Percentiles rank a stretch among this genome's conserved stretches.
Evolutionary conservation across 1,140 invertebrate genomes (phyloP).

Genomic region (Nylanderia fulva): DNA sequence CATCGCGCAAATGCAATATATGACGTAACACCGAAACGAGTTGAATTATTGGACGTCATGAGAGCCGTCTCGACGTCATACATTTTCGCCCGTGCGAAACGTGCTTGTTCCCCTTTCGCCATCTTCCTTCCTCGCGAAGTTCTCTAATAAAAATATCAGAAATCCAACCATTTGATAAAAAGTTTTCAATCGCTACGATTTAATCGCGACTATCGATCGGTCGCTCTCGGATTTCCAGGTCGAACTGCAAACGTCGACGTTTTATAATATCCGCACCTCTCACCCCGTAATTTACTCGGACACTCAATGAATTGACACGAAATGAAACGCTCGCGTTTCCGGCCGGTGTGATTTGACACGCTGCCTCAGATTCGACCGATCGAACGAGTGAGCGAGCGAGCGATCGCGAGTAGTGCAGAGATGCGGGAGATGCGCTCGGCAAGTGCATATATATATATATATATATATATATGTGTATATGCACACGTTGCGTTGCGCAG

Average conservation of each 20-base stretch:
- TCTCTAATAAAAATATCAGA: background rate
- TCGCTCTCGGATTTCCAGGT: background rate
- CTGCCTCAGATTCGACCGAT: constrained; percentile 54
- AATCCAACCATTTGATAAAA: background rate
- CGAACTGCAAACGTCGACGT: background rate
- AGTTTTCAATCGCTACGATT: background rate
- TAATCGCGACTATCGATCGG: constrained; percentile 26
- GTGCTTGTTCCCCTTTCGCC: background rate
- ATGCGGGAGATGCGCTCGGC: constrained; percentile 8
- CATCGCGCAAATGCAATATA: constrained; percentile 26
- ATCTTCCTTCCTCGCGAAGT: too few species aligned
- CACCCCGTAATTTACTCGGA: constrained; percentile 10
- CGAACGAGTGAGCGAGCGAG: constrained; percentile 27
- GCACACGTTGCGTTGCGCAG: constrained; percentile 30
- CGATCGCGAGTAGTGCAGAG: background rate
- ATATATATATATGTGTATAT: too few species aligned
- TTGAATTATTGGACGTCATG: background rate
- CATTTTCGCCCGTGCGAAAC: background rate
- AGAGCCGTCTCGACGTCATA: background rate
- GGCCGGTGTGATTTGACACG: constrained; percentile 29
- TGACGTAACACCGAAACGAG: constrained; percentile 12
- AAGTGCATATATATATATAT: constrained; percentile 57
- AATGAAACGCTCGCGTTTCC: constrained; percentile 18
- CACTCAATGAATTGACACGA: background rate
- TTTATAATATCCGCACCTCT: background rate